Conservation (phyloP, 64 coral and sea anemone genomes). For the Montipora foliosa region DNA sequence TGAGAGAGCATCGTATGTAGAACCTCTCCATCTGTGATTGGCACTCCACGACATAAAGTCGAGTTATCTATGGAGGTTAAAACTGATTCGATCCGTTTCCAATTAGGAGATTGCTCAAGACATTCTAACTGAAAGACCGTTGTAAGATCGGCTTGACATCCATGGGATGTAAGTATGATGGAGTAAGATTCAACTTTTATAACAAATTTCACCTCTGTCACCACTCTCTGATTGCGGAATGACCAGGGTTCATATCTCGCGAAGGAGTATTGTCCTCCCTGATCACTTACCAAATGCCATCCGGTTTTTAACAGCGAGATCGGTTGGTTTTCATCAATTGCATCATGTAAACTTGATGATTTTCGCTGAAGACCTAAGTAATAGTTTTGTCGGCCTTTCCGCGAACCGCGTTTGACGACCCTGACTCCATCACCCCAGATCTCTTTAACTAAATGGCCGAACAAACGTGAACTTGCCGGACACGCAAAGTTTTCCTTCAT, state of each 20-base stretch:
- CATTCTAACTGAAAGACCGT: background rate
- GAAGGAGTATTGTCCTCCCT: background rate
- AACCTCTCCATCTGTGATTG: constrained; percentile 3
- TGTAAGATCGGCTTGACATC: background rate
- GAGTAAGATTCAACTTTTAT: background rate
- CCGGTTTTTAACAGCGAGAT: background rate
- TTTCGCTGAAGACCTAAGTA: background rate
- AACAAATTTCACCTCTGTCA: background rate
- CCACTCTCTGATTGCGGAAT: background rate
- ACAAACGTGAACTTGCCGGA: background rate
- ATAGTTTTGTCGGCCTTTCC: background rate
- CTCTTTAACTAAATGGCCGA: background rate
- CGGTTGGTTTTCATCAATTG: background rate
- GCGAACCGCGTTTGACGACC: background rate
- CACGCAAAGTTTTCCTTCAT: background rate
- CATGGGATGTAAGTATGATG: background rate
- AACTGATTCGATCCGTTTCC: background rate
- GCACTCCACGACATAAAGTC: background rate
- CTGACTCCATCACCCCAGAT: background rate
- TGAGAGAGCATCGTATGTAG: background rate
- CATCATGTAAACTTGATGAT: background rate
- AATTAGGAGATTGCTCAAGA: background rate
- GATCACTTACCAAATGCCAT: background rate
- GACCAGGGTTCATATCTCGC: background rate
- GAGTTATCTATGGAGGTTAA: background rate